Evolutionary conservation across 2,113 vertebrate genomes (phyloP).

Genomic region (Antennarius striatus): DNA sequence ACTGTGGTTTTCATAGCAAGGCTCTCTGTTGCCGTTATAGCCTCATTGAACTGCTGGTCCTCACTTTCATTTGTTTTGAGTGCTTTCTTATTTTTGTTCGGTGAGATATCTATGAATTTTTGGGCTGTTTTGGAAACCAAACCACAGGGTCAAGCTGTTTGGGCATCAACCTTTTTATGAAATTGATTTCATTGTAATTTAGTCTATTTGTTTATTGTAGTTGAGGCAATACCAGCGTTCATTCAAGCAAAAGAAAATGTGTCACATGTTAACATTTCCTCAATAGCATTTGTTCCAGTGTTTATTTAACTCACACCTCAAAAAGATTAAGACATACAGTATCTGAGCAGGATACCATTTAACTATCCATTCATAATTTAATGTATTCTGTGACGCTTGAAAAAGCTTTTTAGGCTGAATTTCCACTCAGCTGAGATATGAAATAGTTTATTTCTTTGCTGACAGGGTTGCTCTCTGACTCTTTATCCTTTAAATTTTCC

Average conservation of each 20-base stretch:
- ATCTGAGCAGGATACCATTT: slow-evolving; percentile 13
- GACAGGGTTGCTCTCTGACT: slow-evolving; percentile 39
- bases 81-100: too few species aligned
- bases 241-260: not conserved
- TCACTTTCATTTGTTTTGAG: too few species aligned
- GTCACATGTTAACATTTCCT: not conserved
- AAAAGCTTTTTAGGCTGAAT: slow-evolving; percentile 42
- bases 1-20: not conserved
- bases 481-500: slow-evolving; percentile 35
- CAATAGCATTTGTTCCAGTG: slow-evolving; percentile 5
- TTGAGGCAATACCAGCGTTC: too few species aligned
- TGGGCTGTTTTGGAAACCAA: too few species aligned
- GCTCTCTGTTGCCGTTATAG: not conserved
- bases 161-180: too few species aligned
- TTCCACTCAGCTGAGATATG: slow-evolving; percentile 37
- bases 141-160: too few species aligned
- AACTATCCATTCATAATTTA: slow-evolving; percentile 35
- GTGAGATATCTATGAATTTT: too few species aligned
- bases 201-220: not conserved
- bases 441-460: slow-evolving; percentile 50
- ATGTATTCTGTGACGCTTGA: slow-evolving; percentile 36
- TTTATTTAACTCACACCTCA: not conserved
- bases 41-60: too few species aligned
- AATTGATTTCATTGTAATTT: not conserved
- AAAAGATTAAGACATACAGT: too few species aligned